Evolutionary conservation across 2,888 invertebrate species (phyloP), one percentile per base, ranked within the genome.

Genomic region (Chamaedrilus cognettii): DNA sequence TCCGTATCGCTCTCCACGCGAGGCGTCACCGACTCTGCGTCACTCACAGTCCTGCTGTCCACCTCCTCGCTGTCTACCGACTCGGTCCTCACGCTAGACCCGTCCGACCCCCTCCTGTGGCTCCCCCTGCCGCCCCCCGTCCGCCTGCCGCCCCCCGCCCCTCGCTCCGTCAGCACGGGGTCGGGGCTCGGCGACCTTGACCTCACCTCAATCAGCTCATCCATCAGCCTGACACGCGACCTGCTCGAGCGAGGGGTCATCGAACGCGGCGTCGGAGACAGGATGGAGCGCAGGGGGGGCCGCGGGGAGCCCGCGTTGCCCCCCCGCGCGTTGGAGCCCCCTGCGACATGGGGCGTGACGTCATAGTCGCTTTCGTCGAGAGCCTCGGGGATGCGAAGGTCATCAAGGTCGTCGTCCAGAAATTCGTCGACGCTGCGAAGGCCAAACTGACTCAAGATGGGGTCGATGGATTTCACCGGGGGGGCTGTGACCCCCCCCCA

Each of bases 361-460:
- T 67, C 68, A 42, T 66, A 67, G 33, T 67, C 68, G 23, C 68
- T 67, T 30, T 65, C 68, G 32, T 67, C 67, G 4, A 7, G 31
- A n/a, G 49, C 58, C 23, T 66, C 62, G n/a, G 61, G 49, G 33
- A 50, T 63, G 1, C 30, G 60, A 28, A 62, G 34, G 31, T 74
- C 75, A 31, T 69, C 72, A 2, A 70, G 66, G 0, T 59, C 60
- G 11, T 51, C 70, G 23, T 73, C 77, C 26, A 79, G 59, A 5
- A 82, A 69, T 50, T 82, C 82, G 33, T 82, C 80, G 0, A 81
- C 75, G 19, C 77, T 79, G 26, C 79, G 80, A 52, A 82, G 57
- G 15, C 80, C 80, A 64, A 81, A 74, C 1, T 72, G 66, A 62
- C 74, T 74, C 68, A 81, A 76, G 2, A 78, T 26, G n/a, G 65